phyloP scores from a whole-genome alignment of 64 coral and sea anemone genomes.

The Montipora capricornis region DNA sequence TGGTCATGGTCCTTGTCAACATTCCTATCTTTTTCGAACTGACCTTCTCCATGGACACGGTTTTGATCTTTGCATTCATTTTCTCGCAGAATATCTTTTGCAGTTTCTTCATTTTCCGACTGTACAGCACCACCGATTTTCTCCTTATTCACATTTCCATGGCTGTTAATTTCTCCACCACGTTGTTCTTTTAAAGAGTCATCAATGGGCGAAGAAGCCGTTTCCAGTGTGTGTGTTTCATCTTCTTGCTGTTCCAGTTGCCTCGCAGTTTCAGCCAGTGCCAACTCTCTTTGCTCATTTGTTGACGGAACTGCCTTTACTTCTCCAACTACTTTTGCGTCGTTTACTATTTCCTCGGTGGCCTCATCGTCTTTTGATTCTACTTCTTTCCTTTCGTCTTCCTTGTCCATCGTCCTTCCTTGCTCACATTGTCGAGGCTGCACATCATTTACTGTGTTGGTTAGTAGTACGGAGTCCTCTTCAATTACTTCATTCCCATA shows the following conservation, averaged over 20 bases:
- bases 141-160: neutral
- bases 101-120: neutral
- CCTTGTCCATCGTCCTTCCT: too few relatives aligned
- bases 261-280: neutral
- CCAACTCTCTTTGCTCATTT: neutral
- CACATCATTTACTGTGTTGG: neutral
- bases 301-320: neutral
- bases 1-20: neutral
- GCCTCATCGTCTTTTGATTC: too few relatives aligned
- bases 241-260: neutral
- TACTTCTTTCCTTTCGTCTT: too few relatives aligned
- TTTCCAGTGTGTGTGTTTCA: slow-evolving; percentile 1
- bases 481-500: neutral
- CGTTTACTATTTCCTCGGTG: too few relatives aligned
- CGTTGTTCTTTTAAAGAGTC: neutral
- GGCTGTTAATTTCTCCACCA: neutral
- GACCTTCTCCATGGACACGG: neutral
- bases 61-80: neutral
- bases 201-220: neutral
- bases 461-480: neutral
- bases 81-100: neutral
- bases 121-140: neutral
- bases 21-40: neutral
- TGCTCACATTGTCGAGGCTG: neutral
- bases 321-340: too few relatives aligned